Conservation (phyloP, 1,140 invertebrate genomes). For the Macrosteles quadrilineatus region DNA sequence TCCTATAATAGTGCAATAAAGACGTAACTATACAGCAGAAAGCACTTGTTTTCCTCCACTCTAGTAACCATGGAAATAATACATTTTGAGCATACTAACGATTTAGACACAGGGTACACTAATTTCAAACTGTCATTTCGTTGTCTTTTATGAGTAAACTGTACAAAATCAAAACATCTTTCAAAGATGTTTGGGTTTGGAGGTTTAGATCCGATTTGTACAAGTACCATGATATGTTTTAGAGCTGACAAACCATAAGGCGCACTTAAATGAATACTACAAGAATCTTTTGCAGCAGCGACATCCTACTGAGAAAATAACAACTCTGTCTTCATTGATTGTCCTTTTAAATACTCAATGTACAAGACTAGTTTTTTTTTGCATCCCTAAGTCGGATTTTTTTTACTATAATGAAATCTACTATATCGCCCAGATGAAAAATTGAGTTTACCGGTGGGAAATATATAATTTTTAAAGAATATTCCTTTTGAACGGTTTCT, state of each 20-base stretch:
- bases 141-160: background rate
- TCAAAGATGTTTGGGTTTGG: background rate
- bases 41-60: conserved; percentile 28
- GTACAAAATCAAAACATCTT: conserved; percentile 7
- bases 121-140: conserved; percentile 22
- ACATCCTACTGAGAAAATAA: too few relatives aligned
- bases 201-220: background rate
- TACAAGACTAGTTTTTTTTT: too few relatives aligned
- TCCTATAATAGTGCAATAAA: conserved; percentile 34
- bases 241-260: background rate
- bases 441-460: too few relatives aligned
- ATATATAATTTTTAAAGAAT: too few relatives aligned
- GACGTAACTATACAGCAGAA: conserved; percentile 30
- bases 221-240: background rate
- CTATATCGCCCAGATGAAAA: too few relatives aligned
- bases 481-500: too few relatives aligned
- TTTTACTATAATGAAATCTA: too few relatives aligned
- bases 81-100: conserved; percentile 22
- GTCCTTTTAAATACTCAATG: too few relatives aligned
- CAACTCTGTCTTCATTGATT: too few relatives aligned
- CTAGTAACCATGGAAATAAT: conserved; percentile 16
- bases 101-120: conserved; percentile 18
- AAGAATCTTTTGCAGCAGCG: too few relatives aligned
- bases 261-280: background rate
- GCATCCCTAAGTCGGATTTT: too few relatives aligned